phyloP scores from a whole-genome alignment of 2,888 invertebrate genomes.

The Colletes collaris region DNA sequence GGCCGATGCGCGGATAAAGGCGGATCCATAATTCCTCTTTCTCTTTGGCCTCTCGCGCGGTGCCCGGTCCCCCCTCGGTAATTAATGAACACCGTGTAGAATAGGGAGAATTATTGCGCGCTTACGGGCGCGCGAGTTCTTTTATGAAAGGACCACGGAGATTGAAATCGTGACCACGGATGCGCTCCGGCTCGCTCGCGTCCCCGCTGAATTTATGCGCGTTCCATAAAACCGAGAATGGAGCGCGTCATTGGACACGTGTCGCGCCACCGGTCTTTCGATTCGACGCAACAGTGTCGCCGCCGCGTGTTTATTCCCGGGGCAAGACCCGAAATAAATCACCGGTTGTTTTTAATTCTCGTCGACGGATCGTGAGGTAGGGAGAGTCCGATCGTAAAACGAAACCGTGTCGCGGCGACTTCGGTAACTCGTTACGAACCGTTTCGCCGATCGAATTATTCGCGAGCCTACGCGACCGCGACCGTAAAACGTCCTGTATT shows the following conservation, averaged over 20 bases:
- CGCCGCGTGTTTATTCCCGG: conserved; percentile 7
- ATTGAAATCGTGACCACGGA: conserved; percentile 69
- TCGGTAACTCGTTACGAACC: too few species aligned
- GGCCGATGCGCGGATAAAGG: conserved; percentile 74
- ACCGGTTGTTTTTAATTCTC: neutral
- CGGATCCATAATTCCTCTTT: conserved; percentile 76
- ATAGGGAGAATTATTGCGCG: conserved; percentile 77
- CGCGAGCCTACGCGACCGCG: too few species aligned
- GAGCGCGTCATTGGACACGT: conserved; percentile 58
- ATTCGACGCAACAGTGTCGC: conserved; percentile 31
- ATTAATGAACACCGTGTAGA: conserved; percentile 77
- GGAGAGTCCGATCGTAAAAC: neutral
- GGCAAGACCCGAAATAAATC: conserved; percentile 8
- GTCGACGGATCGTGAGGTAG: too few species aligned
- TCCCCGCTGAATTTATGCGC: conserved; percentile 60
- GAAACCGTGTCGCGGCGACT: too few species aligned
- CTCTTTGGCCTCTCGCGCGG: conserved; percentile 65
- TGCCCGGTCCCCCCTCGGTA: conserved; percentile 54
- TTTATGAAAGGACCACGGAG: conserved; percentile 67
- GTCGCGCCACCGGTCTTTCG: conserved; percentile 53
- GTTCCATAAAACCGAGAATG: conserved; percentile 60
- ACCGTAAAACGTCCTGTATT: too few species aligned
- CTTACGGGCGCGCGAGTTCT: conserved; percentile 65
- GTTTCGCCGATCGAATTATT: too few species aligned
- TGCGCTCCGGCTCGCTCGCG: conserved; percentile 13